Conservation (phyloP, 2,797 vertebrate genomes). For the Gila robusta region DNA sequence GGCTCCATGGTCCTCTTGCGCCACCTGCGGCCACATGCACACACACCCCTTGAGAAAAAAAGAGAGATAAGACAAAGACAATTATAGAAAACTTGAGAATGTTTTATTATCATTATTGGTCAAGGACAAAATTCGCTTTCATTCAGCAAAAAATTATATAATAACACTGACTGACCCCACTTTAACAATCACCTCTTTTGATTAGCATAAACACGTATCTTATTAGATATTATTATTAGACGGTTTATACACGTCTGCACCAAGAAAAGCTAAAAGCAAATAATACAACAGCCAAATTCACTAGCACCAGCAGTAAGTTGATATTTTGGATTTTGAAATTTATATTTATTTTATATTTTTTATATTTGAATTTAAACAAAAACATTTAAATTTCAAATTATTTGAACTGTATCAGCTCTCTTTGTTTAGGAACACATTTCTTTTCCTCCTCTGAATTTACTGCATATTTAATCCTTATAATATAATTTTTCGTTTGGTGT, state of each 20-base stretch:
- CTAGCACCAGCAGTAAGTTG: not conserved
- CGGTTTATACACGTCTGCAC: not conserved
- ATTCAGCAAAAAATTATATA: not conserved
- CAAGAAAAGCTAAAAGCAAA: not conserved
- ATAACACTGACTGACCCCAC: not conserved
- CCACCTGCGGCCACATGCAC: slow-evolving; percentile 71
- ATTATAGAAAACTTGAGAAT: not conserved
- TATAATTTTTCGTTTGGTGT: too few species aligned
- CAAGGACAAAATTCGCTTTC: not conserved
- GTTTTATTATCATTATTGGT: not conserved
- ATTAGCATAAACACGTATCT: not conserved
- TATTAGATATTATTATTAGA: not conserved
- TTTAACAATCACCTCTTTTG: not conserved
- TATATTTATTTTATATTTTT: too few species aligned
- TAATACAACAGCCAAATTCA: not conserved
- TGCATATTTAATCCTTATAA: not conserved
- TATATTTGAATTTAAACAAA: not conserved
- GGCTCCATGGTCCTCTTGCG: slow-evolving; percentile 86
- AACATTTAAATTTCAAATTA: not conserved
- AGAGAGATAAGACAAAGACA: not conserved
- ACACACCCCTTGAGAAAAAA: slow-evolving; percentile 35
- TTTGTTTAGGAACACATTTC: not conserved
- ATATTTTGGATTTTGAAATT: too few species aligned
- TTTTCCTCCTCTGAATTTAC: not conserved
- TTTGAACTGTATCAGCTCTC: not conserved